Evolutionary conservation across 2,888 invertebrate species (phyloP).

Genomic region (Griposia aprilina): DNA sequence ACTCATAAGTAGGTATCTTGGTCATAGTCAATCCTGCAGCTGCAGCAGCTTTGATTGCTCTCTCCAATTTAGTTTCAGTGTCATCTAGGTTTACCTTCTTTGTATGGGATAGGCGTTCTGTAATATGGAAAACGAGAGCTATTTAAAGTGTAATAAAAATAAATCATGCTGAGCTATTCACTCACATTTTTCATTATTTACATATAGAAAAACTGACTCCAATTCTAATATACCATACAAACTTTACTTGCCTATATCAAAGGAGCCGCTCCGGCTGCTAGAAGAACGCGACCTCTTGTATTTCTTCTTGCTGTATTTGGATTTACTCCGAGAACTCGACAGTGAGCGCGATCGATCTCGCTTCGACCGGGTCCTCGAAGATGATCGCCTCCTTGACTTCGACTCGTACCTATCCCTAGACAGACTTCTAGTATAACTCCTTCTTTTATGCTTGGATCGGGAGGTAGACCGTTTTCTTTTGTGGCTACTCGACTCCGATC

Average conservation of each 20-base stretch:
- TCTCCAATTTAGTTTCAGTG: conserved; percentile 86
- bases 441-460: conserved; percentile 78
- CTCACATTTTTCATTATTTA: neutral
- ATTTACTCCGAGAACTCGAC: conserved; percentile 81
- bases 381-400: conserved; percentile 81
- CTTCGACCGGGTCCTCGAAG: conserved; percentile 80
- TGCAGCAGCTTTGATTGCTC: conserved; percentile 87
- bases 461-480: conserved; percentile 83
- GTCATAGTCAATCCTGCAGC: conserved; percentile 89
- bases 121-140: conserved; percentile 34
- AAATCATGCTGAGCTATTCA: neutral
- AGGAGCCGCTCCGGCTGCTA: conserved; percentile 83
- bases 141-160: neutral
- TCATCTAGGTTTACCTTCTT: conserved; percentile 82
- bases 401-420: conserved; percentile 85
- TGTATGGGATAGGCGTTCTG: conserved; percentile 74
- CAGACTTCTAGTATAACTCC: conserved; percentile 85
- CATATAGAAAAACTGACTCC: neutral
- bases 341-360: conserved; percentile 80
- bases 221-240: neutral
- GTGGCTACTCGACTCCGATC: conserved; percentile 81
- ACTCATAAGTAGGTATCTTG: conserved; percentile 88
- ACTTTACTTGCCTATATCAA: conserved; percentile 80
- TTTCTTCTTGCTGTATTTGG: conserved; percentile 81
- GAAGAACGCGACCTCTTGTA: conserved; percentile 80